Evolutionary conservation across 2,888 invertebrate species (phyloP), one percentile per base, ranked within the genome.

Genomic region (Ennomos fuscantarius): DNA sequence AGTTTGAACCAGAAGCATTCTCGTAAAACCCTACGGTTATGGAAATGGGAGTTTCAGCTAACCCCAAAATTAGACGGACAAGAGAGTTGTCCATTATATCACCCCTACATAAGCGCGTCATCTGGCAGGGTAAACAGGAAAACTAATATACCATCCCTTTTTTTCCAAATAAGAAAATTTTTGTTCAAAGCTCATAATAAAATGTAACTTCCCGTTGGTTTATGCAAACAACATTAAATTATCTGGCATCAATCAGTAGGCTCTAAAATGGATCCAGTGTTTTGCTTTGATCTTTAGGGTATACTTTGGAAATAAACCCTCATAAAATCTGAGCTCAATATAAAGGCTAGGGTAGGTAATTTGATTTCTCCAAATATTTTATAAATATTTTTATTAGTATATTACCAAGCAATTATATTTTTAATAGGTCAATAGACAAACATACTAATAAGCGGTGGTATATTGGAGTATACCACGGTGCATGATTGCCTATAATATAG

Each of bases 121-220:
- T 65, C 60, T 65, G 58, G 56, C 58, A 60, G 62, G 60, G 60
- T 63, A 68, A 68, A 68, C 67, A 68, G 65, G 65, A 68, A 68
- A 68, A 65, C 60, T 48, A 55, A 55, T 62, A 63, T 43, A 55
- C 46, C 47, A 57, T 49, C 54, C 62, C 60, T 53, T 65, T 62
- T 60, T n/a, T 60, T 53, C 53, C 47, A 60, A 65, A 67, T 62
- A 65, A 65, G 62, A 58, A 60, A 55, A 60, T 55, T 35, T 62
- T 65, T 48, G 54, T 65, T 59, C 56, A 65, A 51, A 59, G 62
- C 60, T 50, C 37, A 58, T 54, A 63, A 65, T 67, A 65, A 60
- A 62, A 63, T 65, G 63, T 62, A 48, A 67, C 52, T 60, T 45
- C 47, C 53, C 49, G 46, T 51, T 41, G 62, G 58, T 60, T 66